These are phyloP conservation scores for Ciona savignyi DNA, from an alignment of 23 tunicate genomes.

Conservation along the genomic window DNA sequence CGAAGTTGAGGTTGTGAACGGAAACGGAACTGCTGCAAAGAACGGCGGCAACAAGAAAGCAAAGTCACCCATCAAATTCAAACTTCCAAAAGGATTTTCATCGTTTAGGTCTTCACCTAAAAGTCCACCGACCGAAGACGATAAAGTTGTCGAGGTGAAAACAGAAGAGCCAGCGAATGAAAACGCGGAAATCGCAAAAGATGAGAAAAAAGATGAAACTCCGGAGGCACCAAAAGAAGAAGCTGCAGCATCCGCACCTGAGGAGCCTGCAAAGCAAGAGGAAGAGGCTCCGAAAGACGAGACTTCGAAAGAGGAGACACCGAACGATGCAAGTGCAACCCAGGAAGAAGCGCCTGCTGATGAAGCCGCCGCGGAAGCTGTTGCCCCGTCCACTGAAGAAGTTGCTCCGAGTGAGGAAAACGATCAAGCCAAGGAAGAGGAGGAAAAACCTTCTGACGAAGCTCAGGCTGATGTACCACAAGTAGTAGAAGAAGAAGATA, in stretches of 20 bases:
- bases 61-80: slow-evolving; percentile 39
- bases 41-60: slow-evolving; percentile 28
- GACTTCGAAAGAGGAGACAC: neutral
- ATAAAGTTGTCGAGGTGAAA: slow-evolving; percentile 41
- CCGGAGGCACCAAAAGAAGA: slow-evolving; percentile 5
- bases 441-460: slow-evolving; percentile 4
- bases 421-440: neutral
- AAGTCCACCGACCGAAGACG: slow-evolving; percentile 7
- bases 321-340: slow-evolving; percentile 6
- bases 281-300: slow-evolving; percentile 9
- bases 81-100: slow-evolving; percentile 24
- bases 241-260: neutral
- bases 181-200: neutral
- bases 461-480: slow-evolving; percentile 5
- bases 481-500: neutral
- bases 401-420: neutral
- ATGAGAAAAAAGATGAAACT: neutral
- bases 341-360: slow-evolving; percentile 7
- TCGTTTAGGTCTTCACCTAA: slow-evolving; percentile 3
- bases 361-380: slow-evolving; percentile 2
- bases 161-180: slow-evolving; percentile 6
- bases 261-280: slow-evolving; percentile 5
- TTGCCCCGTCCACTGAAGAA: neutral
- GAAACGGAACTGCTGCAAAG: slow-evolving; percentile 10
- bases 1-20: slow-evolving; percentile 33